Evolutionary conservation across 1,140 invertebrate genomes (phyloP).

Genomic region (Oncopodura yosiiana): DNA sequence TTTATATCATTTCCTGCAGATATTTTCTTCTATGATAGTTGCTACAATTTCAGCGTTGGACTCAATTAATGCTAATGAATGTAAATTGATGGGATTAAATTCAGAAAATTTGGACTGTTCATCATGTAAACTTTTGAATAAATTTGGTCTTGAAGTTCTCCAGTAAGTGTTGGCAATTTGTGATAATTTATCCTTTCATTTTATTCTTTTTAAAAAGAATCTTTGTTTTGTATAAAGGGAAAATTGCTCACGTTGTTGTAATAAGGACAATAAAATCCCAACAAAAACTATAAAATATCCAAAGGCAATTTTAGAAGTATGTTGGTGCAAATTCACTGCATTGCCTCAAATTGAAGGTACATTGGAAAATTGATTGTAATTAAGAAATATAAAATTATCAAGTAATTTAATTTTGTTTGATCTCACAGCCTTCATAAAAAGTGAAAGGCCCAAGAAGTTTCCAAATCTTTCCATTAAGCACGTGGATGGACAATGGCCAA

Average conservation of each 20-base stretch:
- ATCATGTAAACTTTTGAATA: background rate
- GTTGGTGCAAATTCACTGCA: background rate
- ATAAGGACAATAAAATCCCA: background rate
- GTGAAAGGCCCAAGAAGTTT: background rate
- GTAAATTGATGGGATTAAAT: background rate
- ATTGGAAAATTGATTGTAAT: no score
- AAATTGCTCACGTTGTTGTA: background rate
- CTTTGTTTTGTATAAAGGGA: background rate
- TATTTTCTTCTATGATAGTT: no score
- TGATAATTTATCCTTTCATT: background rate
- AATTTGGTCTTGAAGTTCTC: background rate
- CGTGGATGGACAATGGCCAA: slow-evolving; percentile 78
- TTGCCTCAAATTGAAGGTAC: background rate
- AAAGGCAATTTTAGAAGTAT: background rate
- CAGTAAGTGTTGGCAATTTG: no score
- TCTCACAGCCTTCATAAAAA: background rate
- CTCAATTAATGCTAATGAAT: no score
- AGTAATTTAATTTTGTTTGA: background rate
- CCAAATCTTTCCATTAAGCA: slow-evolving; percentile 46
- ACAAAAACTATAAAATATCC: background rate
- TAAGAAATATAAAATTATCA: no score
- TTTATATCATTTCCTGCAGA: no score
- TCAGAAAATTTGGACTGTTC: background rate
- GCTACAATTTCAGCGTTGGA: no score
- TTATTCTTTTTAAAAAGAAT: background rate